Evolutionary conservation across 2,113 vertebrate species (phyloP).

Genomic region (Megatriorchis doriae): DNA sequence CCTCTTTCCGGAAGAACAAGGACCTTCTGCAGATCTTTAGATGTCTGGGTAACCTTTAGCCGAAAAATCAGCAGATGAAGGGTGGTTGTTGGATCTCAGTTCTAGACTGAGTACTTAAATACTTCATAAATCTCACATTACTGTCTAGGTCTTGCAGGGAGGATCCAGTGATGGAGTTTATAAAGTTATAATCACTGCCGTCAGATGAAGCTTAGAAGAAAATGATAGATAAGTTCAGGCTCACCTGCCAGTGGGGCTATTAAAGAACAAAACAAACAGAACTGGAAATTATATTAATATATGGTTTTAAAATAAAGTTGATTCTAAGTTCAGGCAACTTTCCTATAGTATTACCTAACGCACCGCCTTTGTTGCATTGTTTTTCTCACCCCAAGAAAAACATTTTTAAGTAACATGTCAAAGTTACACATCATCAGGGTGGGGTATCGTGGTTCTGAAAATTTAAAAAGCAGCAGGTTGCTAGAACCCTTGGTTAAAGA

Average conservation of each 20-base stretch:
- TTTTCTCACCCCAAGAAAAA: neutral
- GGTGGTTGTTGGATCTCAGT: neutral
- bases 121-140: conserved; percentile 46
- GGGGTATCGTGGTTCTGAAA: neutral
- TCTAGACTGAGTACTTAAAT: neutral
- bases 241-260: neutral
- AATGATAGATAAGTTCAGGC: neutral
- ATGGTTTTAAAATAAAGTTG: neutral
- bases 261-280: neutral
- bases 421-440: neutral
- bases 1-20: neutral
- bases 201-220: neutral
- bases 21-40: neutral
- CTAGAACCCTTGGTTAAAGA: neutral
- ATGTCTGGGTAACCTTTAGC: neutral
- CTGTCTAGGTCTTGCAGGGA: neutral
- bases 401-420: neutral
- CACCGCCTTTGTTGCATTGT: neutral
- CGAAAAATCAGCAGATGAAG: neutral
- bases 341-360: neutral
- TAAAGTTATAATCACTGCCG: conserved; percentile 2
- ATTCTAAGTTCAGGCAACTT: neutral
- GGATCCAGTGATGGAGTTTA: conserved; percentile 8
- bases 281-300: neutral
- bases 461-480: neutral